Evolutionary conservation across 2,797 vertebrate genomes (phyloP).

Genomic region (Anas bernieri): DNA sequence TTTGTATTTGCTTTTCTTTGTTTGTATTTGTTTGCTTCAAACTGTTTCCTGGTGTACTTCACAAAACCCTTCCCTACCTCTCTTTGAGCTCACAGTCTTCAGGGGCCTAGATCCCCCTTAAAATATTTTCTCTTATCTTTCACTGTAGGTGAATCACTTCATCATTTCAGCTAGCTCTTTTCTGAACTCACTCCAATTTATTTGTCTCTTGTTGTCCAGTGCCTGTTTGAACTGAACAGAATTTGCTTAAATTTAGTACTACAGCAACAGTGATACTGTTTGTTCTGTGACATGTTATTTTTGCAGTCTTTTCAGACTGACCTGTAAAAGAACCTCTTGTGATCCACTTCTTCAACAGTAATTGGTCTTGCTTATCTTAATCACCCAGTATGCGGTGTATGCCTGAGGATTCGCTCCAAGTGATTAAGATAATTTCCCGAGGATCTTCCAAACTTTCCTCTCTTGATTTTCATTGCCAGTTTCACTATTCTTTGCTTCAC

Average conservation of each 20-base stretch:
- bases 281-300: not conserved
- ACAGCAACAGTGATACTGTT: not conserved
- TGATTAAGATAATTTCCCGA: conserved; percentile 14
- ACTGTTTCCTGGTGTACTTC: not conserved
- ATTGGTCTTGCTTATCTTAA: conserved; percentile 6
- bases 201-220: not conserved
- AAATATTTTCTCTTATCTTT: not conserved
- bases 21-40: not conserved
- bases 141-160: not conserved
- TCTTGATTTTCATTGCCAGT: conserved; percentile 19
- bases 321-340: not conserved
- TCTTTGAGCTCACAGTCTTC: not conserved
- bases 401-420: not conserved
- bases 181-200: not conserved
- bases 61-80: not conserved
- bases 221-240: not conserved
- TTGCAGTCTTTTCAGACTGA: not conserved
- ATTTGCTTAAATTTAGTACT: not conserved
- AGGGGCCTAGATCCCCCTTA: not conserved
- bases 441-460: not conserved
- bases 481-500: not conserved
- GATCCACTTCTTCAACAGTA: not conserved
- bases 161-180: not conserved
- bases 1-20: not conserved
- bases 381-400: not conserved